Conservation (phyloP, 1,140 invertebrate species). For the Hesperophylax magnus region DNA sequence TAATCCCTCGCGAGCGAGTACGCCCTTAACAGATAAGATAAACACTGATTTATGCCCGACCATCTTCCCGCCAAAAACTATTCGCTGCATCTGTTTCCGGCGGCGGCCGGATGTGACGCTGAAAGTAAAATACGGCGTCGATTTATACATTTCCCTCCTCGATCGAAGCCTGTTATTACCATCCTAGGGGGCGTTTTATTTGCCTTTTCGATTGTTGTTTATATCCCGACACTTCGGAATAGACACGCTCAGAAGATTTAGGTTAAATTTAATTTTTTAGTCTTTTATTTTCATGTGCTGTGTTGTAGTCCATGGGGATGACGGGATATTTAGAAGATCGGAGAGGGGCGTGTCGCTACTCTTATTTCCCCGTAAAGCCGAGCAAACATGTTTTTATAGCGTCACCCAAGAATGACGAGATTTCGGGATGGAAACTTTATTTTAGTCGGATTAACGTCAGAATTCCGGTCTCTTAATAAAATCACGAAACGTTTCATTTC, state of each 20-base stretch:
- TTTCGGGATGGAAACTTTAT: constrained; percentile 9
- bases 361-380: constrained; percentile 1
- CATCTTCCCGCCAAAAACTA: constrained; percentile 40
- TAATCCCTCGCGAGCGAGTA: constrained; percentile 29
- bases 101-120: constrained; percentile 26
- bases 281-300: background rate
- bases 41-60: constrained; percentile 44
- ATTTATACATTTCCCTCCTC: constrained; percentile 21
- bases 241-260: constrained; percentile 34
- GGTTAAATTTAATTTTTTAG: background rate
- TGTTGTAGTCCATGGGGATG: background rate
- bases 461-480: background rate
- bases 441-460: background rate
- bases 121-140: constrained; percentile 36
- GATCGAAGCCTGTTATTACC: constrained; percentile 36
- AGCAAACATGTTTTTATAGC: constrained; percentile 26
- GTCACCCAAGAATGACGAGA: constrained; percentile 4
- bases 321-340: constrained; percentile 11
- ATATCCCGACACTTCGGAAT: background rate
- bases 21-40: constrained; percentile 45
- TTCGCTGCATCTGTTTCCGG: constrained; percentile 43
- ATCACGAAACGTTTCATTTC: constrained; percentile 17
- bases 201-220: constrained; percentile 35
- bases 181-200: constrained; percentile 26
- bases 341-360: background rate